These are phyloP conservation scores for Drosophila vallismaia DNA, from an alignment of 2,888 invertebrate genomes.

Conservation along the genomic window DNA sequence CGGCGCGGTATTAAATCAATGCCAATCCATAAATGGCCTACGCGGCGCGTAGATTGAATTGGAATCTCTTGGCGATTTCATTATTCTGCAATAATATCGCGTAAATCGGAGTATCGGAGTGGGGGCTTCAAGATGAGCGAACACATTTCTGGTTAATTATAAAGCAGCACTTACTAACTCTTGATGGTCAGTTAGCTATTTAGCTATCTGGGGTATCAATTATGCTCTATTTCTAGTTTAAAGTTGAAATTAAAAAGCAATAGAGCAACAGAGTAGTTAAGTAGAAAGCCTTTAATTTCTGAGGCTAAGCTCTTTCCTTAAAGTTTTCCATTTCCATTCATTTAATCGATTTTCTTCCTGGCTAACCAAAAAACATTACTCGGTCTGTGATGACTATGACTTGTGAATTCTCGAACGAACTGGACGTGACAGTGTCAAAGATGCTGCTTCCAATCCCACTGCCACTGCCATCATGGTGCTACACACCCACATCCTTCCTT, in stretches of 20 bases:
- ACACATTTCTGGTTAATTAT: slow-evolving; percentile 47
- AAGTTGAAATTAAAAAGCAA: neutral
- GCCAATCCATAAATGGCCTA: slow-evolving; percentile 78
- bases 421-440: slow-evolving; percentile 64
- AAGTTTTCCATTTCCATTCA: neutral
- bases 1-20: slow-evolving; percentile 78
- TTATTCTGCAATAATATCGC: slow-evolving; percentile 73
- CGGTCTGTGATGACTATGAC: slow-evolving; percentile 22
- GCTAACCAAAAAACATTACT: slow-evolving; percentile 25
- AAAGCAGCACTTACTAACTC: slow-evolving; percentile 19
- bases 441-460: slow-evolving; percentile 17
- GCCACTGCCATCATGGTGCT: too few relatives aligned
- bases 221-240: neutral
- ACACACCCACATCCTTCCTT: slow-evolving; percentile 1
- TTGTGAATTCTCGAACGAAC: slow-evolving; percentile 53
- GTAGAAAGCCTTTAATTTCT: neutral
- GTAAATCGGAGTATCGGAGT: slow-evolving; percentile 53
- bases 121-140: slow-evolving; percentile 19
- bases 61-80: slow-evolving; percentile 74
- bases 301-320: neutral
- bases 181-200: neutral
- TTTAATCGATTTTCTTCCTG: slow-evolving; percentile 3
- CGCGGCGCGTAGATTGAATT: slow-evolving; percentile 64
- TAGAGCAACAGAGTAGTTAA: neutral
- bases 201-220: slow-evolving; percentile 7